Conservation (phyloP, 2,888 invertebrate species). For the Sesamia inferens region DNA sequence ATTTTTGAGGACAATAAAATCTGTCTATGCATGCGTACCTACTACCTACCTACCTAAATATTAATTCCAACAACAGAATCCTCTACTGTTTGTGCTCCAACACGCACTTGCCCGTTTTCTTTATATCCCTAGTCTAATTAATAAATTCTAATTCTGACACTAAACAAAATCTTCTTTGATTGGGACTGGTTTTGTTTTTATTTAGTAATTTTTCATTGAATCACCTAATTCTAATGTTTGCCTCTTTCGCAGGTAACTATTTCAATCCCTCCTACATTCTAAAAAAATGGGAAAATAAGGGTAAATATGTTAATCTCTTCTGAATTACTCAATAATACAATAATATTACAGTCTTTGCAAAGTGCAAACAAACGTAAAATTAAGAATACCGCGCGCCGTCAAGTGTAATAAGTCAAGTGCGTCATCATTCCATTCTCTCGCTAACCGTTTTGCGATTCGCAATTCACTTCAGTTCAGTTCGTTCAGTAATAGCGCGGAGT, state of each 20-base stretch:
- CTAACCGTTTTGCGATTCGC: conserved; percentile 66
- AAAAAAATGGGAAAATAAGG: not conserved
- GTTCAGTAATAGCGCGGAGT: conserved; percentile 78
- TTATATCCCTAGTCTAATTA: no score
- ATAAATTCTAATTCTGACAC: no score
- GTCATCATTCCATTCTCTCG: conserved; percentile 56
- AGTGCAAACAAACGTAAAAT: conserved; percentile 25
- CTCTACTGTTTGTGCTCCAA: not conserved
- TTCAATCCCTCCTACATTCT: not conserved
- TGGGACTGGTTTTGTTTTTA: not conserved
- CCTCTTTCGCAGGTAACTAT: not conserved
- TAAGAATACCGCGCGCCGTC: conserved; percentile 32
- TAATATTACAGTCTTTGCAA: conserved; percentile 17
- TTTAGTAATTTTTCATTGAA: not conserved
- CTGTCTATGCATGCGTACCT: not conserved
- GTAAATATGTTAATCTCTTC: not conserved
- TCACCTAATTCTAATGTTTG: not conserved
- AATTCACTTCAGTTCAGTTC: conserved; percentile 67
- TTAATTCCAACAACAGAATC: no score
- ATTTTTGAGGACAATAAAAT: not conserved
- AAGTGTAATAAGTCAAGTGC: conserved; percentile 29
- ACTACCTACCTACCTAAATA: not conserved
- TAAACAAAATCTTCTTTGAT: not conserved
- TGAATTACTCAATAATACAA: not conserved
- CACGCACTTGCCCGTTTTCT: not conserved